Conservation (phyloP, 2,888 invertebrate genomes). For the Philereme transversata region DNA sequence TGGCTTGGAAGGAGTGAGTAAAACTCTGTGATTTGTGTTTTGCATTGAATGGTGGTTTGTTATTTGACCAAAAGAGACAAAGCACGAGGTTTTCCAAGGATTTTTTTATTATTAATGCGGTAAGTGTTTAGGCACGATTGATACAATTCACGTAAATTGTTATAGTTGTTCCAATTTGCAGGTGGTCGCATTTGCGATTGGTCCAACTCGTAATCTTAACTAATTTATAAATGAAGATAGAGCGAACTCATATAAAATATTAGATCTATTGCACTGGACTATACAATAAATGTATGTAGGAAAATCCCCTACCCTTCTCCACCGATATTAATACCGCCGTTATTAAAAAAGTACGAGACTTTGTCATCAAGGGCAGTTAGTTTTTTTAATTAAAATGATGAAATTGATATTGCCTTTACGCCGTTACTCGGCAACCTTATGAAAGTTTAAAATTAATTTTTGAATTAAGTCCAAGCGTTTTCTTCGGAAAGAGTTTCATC, state of each 20-base stretch:
- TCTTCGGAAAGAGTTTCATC: conserved; percentile 78
- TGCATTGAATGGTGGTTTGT: no score
- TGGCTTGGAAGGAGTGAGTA: no score
- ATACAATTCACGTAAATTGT: no score
- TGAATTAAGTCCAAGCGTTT: conserved; percentile 82
- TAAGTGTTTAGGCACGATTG: no score
- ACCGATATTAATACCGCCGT: conserved; percentile 76
- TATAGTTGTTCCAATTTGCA: no score
- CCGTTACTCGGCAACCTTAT: conserved; percentile 76
- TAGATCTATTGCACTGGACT: not conserved
- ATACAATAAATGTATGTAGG: conserved; percentile 7
- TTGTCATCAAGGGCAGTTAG: conserved; percentile 81
- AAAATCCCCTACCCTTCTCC: conserved; percentile 50
- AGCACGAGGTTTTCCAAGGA: no score
- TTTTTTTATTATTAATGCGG: no score
- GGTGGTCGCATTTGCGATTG: no score
- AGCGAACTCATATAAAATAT: not conserved
- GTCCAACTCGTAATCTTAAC: not conserved
- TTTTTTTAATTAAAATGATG: conserved; percentile 85
- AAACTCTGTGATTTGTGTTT: no score
- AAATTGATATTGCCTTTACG: conserved; percentile 84
- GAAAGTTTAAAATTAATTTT: conserved; percentile 84
- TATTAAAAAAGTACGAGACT: conserved; percentile 84
- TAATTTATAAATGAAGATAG: no score
- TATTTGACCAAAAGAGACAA: no score